These are phyloP conservation scores for Crenichthys baileyi DNA, from an alignment of 2,797 vertebrate species.

Conservation along the genomic window DNA sequence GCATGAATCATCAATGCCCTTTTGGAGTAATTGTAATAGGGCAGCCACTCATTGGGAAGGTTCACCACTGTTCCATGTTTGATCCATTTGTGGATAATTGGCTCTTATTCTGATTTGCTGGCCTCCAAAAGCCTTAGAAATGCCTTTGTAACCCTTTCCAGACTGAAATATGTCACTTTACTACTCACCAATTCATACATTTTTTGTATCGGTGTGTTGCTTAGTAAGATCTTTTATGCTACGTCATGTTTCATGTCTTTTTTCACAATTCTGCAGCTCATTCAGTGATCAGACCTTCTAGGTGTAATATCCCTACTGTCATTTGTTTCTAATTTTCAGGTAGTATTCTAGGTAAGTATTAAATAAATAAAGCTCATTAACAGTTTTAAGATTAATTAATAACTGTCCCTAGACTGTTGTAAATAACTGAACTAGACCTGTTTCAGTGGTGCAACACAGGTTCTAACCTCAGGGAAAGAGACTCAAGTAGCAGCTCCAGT, in stretches of 20 bases:
- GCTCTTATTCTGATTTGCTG: background rate
- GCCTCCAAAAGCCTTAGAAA: background rate
- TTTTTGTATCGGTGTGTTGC: background rate
- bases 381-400: no score
- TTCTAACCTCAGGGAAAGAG: conserved; percentile 30
- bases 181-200: background rate
- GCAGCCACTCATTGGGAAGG: background rate
- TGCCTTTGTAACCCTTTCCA: background rate
- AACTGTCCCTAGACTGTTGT: background rate
- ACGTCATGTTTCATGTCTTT: background rate
- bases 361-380: background rate
- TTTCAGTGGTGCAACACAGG: background rate
- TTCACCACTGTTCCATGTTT: background rate
- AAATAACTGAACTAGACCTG: background rate
- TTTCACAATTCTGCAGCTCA: background rate
- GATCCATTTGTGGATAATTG: background rate
- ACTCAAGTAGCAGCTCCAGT: conserved; percentile 25
- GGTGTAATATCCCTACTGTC: background rate
- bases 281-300: background rate
- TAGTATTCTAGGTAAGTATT: background rate
- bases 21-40: background rate
- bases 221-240: background rate
- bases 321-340: background rate
- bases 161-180: background rate
- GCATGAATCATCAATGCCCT: background rate